Base-by-base conservation (phyloP, 1,140 invertebrate genomes). In the Dreissena polymorpha region DNA sequence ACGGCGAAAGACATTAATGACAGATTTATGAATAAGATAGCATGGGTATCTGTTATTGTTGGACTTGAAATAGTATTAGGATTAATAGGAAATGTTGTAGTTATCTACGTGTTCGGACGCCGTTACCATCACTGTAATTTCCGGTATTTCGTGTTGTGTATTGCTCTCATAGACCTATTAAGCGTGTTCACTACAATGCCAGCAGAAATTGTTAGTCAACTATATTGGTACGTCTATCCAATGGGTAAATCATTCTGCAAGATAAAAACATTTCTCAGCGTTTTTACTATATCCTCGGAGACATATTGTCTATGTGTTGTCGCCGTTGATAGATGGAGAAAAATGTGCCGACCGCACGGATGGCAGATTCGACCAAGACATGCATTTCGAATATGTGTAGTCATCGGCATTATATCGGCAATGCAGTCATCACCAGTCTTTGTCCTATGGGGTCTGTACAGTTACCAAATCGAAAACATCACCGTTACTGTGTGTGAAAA, bases 181-280 rank as follows among this genome's bases (percentile, higher is more conserved):
- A 86, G 85, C 71, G 85, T 84, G 51, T 60, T 80, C 21, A 77
- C 87, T 5, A 85, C 84, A 25, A 88, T 89, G 25, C 86, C 88
- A 49, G 87, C 84, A 12, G 88, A 89, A 60, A 86, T 88, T 21
- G 63, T 88, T 0, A 86, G 85, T 73, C 86, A 88, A 60, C 70
- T 68, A 8, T 83, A 78, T 64, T 88, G 87, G 84, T 89, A 88
- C 84, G 87, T 75, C 0, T 89, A 88, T 79, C 84, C 83, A 13
- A 29, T 49, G 3, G 29, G 71, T 16, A 13, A 27, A 12, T 29
- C 57, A 27, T 21, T 86, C n/a, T 89, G 88, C 51, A 86, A 89
- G 69, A 51, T 83, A 3, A 64, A 86, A 16, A 49, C 83, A 18
- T 83, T 83, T 29, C 77, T 86, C 10, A 87, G 85, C 64, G 68